phyloP scores from a whole-genome alignment of 2,113 vertebrate genomes.

The Nesogale talazaci region DNA sequence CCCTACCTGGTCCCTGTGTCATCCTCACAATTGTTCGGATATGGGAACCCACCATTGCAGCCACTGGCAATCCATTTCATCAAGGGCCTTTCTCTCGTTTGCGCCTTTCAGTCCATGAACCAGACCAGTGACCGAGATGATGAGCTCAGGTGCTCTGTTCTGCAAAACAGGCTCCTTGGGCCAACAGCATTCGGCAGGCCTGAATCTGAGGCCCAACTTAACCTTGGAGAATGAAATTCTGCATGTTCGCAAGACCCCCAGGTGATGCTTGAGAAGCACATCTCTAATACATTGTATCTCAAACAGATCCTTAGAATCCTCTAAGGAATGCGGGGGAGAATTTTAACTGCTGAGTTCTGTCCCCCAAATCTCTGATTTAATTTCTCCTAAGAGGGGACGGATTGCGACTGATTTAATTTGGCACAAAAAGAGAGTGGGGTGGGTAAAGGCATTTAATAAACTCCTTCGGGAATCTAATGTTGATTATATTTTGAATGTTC shows the following conservation, averaged over 20 bases:
- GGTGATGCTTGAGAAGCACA: background rate
- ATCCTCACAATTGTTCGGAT: too few species aligned
- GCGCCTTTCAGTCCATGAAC: background rate
- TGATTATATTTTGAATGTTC: background rate
- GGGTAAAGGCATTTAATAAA: background rate
- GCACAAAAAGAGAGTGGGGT: too few species aligned
- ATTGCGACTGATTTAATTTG: too few species aligned
- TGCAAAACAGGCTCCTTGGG: background rate
- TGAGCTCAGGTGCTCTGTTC: background rate
- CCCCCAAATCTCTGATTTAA: background rate
- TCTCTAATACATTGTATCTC: background rate
- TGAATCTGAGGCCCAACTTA: too few species aligned
- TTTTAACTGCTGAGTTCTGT: background rate
- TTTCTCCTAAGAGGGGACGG: background rate
- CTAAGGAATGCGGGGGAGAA: background rate
- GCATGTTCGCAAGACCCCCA: background rate
- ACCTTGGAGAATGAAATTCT: background rate
- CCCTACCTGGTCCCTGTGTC: too few species aligned
- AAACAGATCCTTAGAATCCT: background rate
- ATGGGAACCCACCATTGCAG: too few species aligned
- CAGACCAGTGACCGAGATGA: background rate
- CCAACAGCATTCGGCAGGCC: background rate
- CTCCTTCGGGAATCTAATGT: background rate
- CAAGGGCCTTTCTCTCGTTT: too few species aligned
- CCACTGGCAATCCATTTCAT: too few species aligned